Evolutionary conservation across 2,113 vertebrate genomes (phyloP), one percentile per base, ranked within the genome.

Genomic region (Cairina moschata): DNA sequence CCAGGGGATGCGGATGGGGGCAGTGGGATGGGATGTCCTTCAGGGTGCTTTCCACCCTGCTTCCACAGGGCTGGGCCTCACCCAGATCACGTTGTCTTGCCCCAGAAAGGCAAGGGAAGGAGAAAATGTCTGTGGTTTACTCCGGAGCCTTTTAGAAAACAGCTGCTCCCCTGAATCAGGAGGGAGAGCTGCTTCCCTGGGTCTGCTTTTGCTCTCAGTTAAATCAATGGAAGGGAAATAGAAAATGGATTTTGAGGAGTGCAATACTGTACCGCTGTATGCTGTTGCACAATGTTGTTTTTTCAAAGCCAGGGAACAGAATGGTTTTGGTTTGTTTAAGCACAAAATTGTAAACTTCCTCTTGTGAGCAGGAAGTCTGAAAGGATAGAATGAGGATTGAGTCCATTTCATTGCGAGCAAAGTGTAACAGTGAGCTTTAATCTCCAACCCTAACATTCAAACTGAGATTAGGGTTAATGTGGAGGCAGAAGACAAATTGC

Each of bases 401-500:
- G 32, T 50, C 22, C 25, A 11, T 93, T 80, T 74, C 60, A 54
- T 36, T 87, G 81, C 86, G 34, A 55, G 50, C 15, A 11, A 21
- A 66, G 20, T 80, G 75, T 42, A 65, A 48, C 50, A 59, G 68
- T 52, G 68, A 17, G 29, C 42, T 86, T 95, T 86, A 93, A 87
- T 96, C 96, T 95, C 95, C 95, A 95, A 90, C 84, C 56, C 48
- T 38, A 26, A 31, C 55, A 40, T 32, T 36, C 20, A 22, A 12
- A n/a, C 82, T 90, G 56, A 75, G 9, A 73, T 66, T 88, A 21
- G 34, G 88, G 73, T 84, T 93, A 83, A 76, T 28, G 44, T 84
- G 31, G 60, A 81, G 55, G 55, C 68, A 60, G 74, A 89, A 44
- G 62, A 84, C 90, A 93, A 90, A 96, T 91, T 88, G 84, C 86